Evolutionary conservation across 92 coral and sea anemone species (phyloP).

Genomic region (Actinernus sp.): DNA sequence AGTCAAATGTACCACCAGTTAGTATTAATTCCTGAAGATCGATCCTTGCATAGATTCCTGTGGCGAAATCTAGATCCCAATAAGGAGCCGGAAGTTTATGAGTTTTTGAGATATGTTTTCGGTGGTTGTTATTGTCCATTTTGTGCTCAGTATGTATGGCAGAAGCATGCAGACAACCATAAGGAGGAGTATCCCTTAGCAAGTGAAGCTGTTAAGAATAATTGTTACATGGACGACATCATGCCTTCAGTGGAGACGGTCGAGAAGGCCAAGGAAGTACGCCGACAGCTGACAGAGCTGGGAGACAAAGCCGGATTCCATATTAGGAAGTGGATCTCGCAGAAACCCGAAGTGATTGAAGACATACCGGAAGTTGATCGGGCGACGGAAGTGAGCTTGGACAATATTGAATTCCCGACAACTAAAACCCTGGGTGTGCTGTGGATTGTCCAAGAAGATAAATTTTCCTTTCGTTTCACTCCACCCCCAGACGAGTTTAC

Average conservation of each 20-base stretch:
- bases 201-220: slow-evolving; percentile 39
- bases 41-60: slow-evolving; percentile 47
- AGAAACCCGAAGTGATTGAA: slow-evolving; percentile 48
- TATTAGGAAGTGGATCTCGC: slow-evolving; percentile 61
- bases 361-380: too few relatives aligned
- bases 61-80: slow-evolving; percentile 39
- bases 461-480: slow-evolving; percentile 38
- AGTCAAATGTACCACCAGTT: slow-evolving; percentile 53
- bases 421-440: too few relatives aligned
- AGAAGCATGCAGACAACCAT: slow-evolving; percentile 27
- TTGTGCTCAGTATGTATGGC: slow-evolving; percentile 58
- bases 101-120: slow-evolving; percentile 57
- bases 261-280: slow-evolving; percentile 51
- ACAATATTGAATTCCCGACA: too few relatives aligned
- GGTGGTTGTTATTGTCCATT: slow-evolving; percentile 76
- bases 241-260: slow-evolving; percentile 57
- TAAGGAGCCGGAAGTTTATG: slow-evolving; percentile 53
- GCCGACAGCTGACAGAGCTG: slow-evolving; percentile 47
- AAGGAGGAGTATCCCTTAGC: slow-evolving; percentile 10
- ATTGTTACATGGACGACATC: slow-evolving; percentile 65
- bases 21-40: slow-evolving; percentile 9
- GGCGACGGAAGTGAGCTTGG: too few relatives aligned
- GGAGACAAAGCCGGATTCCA: slow-evolving; percentile 62
- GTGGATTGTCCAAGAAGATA: slow-evolving; percentile 59
- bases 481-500: slow-evolving; percentile 41